Percentiles rank a stretch among this genome's conserved stretches.
Evolutionary conservation across 2,113 vertebrate species (phyloP).

Genomic region (Phalacrocorax pelagicus): DNA sequence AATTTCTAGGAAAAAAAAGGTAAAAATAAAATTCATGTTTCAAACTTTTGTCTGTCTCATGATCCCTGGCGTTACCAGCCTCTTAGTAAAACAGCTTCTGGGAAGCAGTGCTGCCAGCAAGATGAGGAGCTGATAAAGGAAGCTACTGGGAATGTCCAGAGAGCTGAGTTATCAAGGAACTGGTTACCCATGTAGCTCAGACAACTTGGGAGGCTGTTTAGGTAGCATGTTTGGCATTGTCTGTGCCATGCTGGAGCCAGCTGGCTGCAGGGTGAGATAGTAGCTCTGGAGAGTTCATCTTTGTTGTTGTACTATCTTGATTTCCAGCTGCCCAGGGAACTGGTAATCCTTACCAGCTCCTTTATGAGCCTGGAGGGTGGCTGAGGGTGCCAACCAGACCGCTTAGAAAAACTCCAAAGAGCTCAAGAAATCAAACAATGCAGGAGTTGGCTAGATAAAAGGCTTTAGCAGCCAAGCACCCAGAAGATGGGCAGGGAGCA

Average conservation of each 20-base stretch:
- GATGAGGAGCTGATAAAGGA: background rate
- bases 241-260: background rate
- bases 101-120: background rate
- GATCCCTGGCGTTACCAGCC: background rate
- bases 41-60: background rate
- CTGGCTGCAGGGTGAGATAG: background rate
- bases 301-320: background rate
- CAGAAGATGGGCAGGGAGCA: background rate
- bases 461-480: background rate
- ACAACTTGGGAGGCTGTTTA: background rate
- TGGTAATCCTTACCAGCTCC: background rate
- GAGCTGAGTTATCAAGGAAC: background rate
- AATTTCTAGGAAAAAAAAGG: background rate
- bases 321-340: background rate
- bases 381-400: background rate
- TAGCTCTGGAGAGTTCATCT: background rate
- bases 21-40: background rate
- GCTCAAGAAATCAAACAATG: background rate
- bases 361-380: background rate
- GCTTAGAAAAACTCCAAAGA: background rate
- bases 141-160: background rate
- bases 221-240: background rate
- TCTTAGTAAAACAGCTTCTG: background rate
- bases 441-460: background rate
- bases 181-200: fast-evolving